Percentiles rank a stretch among this genome's conserved stretches.
Evolutionary conservation across 2,888 invertebrate genomes (phyloP).

Genomic region (Empis stercorea): DNA sequence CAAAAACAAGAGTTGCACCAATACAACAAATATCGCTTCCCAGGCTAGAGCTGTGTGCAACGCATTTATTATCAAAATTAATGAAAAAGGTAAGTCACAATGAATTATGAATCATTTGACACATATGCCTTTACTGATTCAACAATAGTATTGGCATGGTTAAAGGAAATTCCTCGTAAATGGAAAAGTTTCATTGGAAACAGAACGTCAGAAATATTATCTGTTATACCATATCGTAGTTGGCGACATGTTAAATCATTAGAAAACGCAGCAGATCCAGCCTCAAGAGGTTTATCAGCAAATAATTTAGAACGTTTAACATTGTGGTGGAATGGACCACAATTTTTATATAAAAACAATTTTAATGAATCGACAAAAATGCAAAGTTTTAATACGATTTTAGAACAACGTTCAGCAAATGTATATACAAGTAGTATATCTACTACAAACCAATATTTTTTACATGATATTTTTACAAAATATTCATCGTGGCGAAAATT

Average conservation of each 20-base stretch:
- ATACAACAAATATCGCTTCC: slow-evolving; percentile 9
- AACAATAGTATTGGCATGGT: slow-evolving; percentile 2
- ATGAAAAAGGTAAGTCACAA: too few relatives aligned
- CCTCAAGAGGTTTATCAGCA: slow-evolving; percentile 1
- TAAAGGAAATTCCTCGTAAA: slow-evolving; percentile 1
- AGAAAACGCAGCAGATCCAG: slow-evolving; percentile 5
- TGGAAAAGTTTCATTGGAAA: slow-evolving; percentile 4
- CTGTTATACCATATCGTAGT: background rate
- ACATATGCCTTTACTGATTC: slow-evolving; percentile 5
- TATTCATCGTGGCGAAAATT: slow-evolving; percentile 1
- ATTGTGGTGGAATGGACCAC: slow-evolving; percentile 2
- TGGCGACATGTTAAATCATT: slow-evolving; percentile 4
- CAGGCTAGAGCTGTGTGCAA: too few relatives aligned
- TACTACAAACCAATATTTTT: background rate
- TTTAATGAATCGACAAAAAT: too few relatives aligned
- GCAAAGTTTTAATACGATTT: background rate
- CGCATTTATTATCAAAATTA: too few relatives aligned
- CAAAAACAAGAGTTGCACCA: slow-evolving; percentile 11
- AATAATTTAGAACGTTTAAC: background rate
- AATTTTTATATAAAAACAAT: background rate
- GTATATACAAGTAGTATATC: background rate
- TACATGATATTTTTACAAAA: background rate
- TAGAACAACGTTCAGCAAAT: background rate
- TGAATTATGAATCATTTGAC: background rate
- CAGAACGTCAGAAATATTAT: slow-evolving; percentile 1